A percentile compares a stretch with the other conserved stretches of the same genome.
Evolutionary conservation across 1,140 invertebrate species (phyloP).

Genomic region (Ostrea edulis): DNA sequence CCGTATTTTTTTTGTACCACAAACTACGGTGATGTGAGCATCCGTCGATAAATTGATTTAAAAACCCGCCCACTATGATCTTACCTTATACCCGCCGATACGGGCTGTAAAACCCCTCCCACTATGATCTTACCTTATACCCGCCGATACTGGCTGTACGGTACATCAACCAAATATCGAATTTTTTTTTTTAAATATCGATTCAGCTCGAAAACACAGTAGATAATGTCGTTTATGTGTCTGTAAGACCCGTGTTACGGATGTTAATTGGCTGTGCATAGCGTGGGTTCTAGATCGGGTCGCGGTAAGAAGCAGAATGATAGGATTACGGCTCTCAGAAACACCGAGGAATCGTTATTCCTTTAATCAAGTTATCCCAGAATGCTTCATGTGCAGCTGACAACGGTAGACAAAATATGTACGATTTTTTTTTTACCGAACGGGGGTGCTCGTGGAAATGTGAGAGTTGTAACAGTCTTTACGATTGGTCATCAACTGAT

Average conservation of each 20-base stretch:
- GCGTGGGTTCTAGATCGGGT: background rate
- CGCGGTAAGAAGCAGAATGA: conserved; percentile 3
- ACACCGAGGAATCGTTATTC: background rate
- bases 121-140: background rate
- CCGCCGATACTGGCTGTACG: background rate
- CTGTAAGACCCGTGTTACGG: background rate
- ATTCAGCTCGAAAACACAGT: conserved; percentile 3
- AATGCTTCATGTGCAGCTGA: background rate
- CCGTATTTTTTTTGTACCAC: background rate
- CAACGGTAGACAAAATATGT: background rate
- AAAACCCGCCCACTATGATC: background rate
- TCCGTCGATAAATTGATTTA: background rate
- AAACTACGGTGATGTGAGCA: background rate
- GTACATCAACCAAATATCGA: conserved; percentile 13
- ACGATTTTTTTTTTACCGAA: background rate
- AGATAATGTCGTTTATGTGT: conserved; percentile 25
- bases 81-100: background rate
- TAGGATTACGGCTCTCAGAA: background rate
- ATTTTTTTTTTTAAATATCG: conserved; percentile 11
- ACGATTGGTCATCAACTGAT: background rate
- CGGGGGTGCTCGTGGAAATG: background rate
- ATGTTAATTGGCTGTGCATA: background rate
- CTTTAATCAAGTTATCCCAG: conserved; percentile 13
- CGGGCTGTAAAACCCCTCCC: background rate
- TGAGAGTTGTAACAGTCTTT: background rate